phyloP scores from a whole-genome alignment of 2,888 invertebrate species.

The Amphipoea lucens region DNA sequence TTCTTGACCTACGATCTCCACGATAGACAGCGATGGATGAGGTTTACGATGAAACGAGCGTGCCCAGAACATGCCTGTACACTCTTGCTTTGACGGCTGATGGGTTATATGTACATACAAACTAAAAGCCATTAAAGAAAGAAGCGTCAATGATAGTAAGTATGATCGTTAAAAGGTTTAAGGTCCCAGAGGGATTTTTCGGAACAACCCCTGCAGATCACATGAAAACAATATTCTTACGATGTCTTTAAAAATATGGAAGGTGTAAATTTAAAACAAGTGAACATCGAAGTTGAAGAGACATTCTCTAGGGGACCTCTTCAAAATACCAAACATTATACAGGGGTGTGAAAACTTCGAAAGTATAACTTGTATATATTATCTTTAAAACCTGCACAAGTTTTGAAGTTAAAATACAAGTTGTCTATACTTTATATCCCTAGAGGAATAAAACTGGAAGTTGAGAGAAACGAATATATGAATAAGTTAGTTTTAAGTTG shows the following conservation, averaged over 20 bases:
- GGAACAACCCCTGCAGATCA: neutral
- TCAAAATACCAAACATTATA: slow-evolving; percentile 17
- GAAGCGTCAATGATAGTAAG: neutral
- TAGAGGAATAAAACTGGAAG: slow-evolving; percentile 43
- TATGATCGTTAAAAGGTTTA: no score
- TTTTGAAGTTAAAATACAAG: slow-evolving; percentile 41
- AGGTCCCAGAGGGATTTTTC: neutral
- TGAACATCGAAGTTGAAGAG: slow-evolving; percentile 25
- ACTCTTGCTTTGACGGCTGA: neutral
- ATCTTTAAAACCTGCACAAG: slow-evolving; percentile 25
- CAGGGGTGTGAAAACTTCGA: slow-evolving; percentile 18
- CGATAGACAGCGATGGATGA: neutral
- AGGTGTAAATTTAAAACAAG: slow-evolving; percentile 27
- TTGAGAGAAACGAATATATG: slow-evolving; percentile 28
- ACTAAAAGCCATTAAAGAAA: neutral
- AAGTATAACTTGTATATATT: neutral
- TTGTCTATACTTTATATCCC: slow-evolving; percentile 37
- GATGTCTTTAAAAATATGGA: slow-evolving; percentile 8
- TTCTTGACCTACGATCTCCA: neutral
- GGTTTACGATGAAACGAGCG: neutral
- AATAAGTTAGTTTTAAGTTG: slow-evolving; percentile 32
- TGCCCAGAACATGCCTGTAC: neutral
- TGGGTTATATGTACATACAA: no score
- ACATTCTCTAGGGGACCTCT: slow-evolving; percentile 5
- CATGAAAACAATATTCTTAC: neutral